Evolutionary conservation across 2,888 invertebrate genomes (phyloP), one percentile per base, ranked within the genome.

Genomic region (Napeogenes inachia): DNA sequence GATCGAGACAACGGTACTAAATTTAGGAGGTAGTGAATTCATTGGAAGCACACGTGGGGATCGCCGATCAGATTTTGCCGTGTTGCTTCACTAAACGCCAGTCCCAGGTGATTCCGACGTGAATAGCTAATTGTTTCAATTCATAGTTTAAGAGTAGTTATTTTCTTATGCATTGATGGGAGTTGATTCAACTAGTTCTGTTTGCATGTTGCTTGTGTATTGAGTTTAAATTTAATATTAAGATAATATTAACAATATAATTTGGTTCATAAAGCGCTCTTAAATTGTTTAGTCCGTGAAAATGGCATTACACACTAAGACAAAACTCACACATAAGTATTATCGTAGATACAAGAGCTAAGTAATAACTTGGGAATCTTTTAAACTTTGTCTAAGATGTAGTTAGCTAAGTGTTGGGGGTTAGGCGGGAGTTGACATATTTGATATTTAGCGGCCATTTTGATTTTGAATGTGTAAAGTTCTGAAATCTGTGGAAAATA

Each of bases 1-100:
- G 84, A 85, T 85, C 82, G 85, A 82, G 77, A 78, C 80, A 76
- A 77, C 68, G 71, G 74, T 69, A 68, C 77, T 70, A 73, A 79
- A 78, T 84, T 77, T 70, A 73, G 75, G 71, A 73, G 80, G 70
- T 73, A 63, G 67, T 62, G 58, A 60, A 59, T 64, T 63, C 59
- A 64, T 65, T 59, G 60, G 61, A 60, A 59, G 61, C 63, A 65
- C 63, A 57, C 50, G 63, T 56, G 55, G 62, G 62, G 63, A 57
- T 50, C 60, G 57, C 53, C 62, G 68, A 71, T 74, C 65, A 56
- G 63, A 72, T 71, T 73, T 71, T 62, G 71, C 63, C 63, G 73
- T 67, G 67, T 72, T 57, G 56, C 71, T 70, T 70, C 74, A 75
- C 74, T 76, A 71, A 71, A 71, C 68, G 68, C 64, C 70, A 71